These are phyloP conservation scores for Erebia ligea DNA, from an alignment of 2,888 invertebrate genomes.

Conservation along the genomic window DNA sequence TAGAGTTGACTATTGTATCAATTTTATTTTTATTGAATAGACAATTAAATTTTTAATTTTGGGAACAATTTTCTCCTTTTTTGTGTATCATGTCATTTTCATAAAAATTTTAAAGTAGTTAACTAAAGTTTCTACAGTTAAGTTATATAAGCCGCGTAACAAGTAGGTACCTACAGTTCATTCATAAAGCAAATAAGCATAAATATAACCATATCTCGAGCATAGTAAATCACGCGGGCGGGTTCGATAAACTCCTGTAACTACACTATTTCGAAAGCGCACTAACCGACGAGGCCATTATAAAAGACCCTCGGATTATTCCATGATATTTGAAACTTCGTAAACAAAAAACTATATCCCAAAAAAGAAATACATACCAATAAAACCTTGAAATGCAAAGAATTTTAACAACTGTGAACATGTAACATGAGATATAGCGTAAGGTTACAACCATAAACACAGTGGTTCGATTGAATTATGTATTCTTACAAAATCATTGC, in stretches of 20 bases:
- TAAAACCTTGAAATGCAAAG: neutral
- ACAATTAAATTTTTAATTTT: too few relatives aligned
- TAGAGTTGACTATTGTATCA: too few relatives aligned
- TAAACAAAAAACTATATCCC: neutral
- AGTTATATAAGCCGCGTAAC: slow-evolving; percentile 2
- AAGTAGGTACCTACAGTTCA: slow-evolving; percentile 15
- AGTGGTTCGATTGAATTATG: slow-evolving; percentile 3
- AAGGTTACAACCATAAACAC: neutral
- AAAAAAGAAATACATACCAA: neutral
- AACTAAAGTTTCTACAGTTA: neutral
- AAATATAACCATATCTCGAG: slow-evolving; percentile 25
- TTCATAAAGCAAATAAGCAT: slow-evolving; percentile 15
- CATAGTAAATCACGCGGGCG: slow-evolving; percentile 30
- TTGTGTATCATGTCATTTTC: too few relatives aligned
- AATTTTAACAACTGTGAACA: slow-evolving; percentile 1
- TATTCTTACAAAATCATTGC: slow-evolving; percentile 9
- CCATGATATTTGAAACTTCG: neutral
- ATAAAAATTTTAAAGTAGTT: neutral
- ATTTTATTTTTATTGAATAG: too few relatives aligned
- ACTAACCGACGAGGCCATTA: slow-evolving; percentile 4
- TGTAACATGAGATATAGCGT: slow-evolving; percentile 1
- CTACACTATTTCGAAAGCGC: slow-evolving; percentile 22
- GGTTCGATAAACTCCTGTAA: slow-evolving; percentile 31
- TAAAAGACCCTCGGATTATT: neutral
- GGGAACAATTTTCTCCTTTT: too few relatives aligned